phyloP scores from a whole-genome alignment of 2,888 invertebrate genomes.

The Chloroclysta siterata region DNA sequence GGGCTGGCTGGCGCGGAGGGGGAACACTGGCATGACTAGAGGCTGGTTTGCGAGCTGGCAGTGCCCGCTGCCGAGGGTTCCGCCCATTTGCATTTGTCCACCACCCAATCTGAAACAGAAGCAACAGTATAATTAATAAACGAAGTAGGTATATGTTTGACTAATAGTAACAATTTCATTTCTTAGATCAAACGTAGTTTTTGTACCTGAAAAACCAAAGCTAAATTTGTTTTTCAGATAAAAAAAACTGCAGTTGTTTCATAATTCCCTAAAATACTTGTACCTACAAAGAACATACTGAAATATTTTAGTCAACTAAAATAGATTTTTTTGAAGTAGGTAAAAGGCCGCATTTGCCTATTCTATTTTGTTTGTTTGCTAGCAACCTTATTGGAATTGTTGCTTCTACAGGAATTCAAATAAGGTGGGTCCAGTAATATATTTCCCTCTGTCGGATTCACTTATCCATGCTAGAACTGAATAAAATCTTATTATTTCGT shows the following conservation, averaged over 20 bases:
- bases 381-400: conserved; percentile 39
- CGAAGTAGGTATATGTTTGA: background rate
- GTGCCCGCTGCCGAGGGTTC: conserved; percentile 87
- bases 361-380: conserved; percentile 42
- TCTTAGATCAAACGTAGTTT: too few species aligned
- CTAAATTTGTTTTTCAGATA: too few species aligned
- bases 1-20: conserved; percentile 92
- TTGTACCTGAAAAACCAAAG: too few species aligned
- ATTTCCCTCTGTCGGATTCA: conserved; percentile 28
- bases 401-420: conserved; percentile 42
- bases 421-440: conserved; percentile 39
- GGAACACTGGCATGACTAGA: conserved; percentile 95
- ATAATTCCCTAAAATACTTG: too few species aligned
- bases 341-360: conserved; percentile 26
- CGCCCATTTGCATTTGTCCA: conserved; percentile 85
- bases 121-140: conserved; percentile 19
- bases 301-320: too few species aligned
- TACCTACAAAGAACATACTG: too few species aligned
- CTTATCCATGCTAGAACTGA: conserved; percentile 12
- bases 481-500: too few species aligned
- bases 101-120: conserved; percentile 78
- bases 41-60: conserved; percentile 90
- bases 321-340: too few species aligned
- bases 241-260: too few species aligned
- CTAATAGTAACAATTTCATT: background rate